phyloP scores from a whole-genome alignment of 2,113 vertebrate species.

The Verasper variegatus region DNA sequence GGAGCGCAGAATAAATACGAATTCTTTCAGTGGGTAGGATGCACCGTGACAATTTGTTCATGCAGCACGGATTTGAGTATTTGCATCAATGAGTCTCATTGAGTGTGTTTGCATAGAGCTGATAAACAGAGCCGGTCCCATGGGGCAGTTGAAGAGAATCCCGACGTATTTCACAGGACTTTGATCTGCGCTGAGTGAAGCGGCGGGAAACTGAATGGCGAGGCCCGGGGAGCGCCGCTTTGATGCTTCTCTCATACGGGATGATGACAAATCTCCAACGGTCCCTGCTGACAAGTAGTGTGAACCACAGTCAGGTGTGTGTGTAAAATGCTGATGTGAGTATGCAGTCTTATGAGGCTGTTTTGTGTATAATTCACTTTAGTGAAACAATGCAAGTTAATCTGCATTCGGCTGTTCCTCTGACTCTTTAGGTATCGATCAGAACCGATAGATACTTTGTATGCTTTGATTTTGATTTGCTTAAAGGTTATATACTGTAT shows the following conservation, averaged over 20 bases:
- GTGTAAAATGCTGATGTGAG: background rate
- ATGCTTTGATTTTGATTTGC: no score
- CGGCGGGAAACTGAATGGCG: constrained; percentile 53
- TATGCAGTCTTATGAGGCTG: background rate
- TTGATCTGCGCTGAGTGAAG: constrained; percentile 71
- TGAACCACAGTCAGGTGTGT: constrained; percentile 39
- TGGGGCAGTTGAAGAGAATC: constrained; percentile 45
- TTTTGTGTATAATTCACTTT: background rate
- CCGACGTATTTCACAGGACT: constrained; percentile 57
- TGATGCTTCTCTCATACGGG: constrained; percentile 60
- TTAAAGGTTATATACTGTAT: no score
- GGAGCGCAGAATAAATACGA: background rate
- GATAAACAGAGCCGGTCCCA: constrained; percentile 55
- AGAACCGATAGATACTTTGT: no score
- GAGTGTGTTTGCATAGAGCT: constrained; percentile 61
- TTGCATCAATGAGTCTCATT: constrained; percentile 23
- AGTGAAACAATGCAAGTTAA: background rate
- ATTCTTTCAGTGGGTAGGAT: constrained; percentile 6
- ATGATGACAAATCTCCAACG: constrained; percentile 62
- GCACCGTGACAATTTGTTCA: background rate
- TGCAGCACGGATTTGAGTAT: background rate
- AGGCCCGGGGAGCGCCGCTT: constrained; percentile 50
- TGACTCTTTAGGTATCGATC: background rate
- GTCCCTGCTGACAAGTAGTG: constrained; percentile 47
- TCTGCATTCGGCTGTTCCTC: background rate